phyloP scores from a whole-genome alignment of 2,797 vertebrate genomes.

The Eulemur coronatus region DNA sequence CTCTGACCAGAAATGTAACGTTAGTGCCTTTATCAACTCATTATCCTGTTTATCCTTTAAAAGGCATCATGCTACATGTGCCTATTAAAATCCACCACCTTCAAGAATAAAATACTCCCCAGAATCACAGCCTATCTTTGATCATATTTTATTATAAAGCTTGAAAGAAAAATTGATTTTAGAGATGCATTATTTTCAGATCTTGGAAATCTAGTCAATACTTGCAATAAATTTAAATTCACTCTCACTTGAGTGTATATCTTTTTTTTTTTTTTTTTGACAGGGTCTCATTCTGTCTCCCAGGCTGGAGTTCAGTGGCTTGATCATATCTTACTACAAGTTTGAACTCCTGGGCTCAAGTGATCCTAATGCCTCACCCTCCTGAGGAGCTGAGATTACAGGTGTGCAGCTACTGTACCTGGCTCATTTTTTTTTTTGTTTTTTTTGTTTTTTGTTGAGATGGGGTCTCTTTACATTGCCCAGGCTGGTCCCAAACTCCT shows the following conservation, averaged over 20 bases:
- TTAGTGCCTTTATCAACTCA: not conserved
- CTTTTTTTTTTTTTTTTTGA: not conserved
- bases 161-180: constrained; percentile 54
- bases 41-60: not conserved
- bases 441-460: not conserved
- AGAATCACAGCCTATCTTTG: not conserved
- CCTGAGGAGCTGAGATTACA: not conserved
- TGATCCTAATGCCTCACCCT: not conserved
- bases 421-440: not conserved
- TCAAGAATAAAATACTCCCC: not conserved
- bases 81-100: not conserved
- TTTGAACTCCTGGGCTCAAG: not conserved
- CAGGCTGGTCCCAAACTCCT: not conserved
- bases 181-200: constrained; percentile 52
- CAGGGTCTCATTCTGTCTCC: not conserved
- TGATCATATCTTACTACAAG: not conserved
- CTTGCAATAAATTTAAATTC: constrained; percentile 55
- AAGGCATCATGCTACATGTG: not conserved
- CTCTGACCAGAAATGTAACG: not conserved
- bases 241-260: constrained; percentile 58
- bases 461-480: not conserved
- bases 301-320: not conserved
- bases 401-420: not conserved
- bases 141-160: constrained; percentile 53
- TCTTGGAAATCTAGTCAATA: constrained; percentile 45